Evolutionary conservation across 2,797 vertebrate genomes (phyloP).

Genomic region (Cossypha caffra): DNA sequence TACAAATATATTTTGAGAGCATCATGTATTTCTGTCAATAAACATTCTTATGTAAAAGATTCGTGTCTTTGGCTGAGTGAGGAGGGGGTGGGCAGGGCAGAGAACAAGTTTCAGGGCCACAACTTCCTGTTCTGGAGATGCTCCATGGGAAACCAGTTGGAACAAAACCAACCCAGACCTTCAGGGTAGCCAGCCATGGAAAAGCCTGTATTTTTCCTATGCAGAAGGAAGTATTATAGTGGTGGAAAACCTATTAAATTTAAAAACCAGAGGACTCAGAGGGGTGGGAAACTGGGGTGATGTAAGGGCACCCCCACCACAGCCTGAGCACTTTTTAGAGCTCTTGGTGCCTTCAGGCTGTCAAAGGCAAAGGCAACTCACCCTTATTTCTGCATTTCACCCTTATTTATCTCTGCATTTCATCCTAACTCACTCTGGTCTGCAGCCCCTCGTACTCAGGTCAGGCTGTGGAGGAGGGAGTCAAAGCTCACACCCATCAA

Average conservation of each 20-base stretch:
- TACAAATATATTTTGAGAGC: constrained; percentile 83
- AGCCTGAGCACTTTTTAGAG: background rate
- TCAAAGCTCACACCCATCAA: rapidly evolving
- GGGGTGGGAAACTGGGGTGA: background rate
- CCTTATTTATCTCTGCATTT: background rate
- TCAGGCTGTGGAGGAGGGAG: background rate
- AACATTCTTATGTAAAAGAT: constrained; percentile 69
- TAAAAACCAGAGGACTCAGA: background rate
- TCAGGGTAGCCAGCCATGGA: background rate
- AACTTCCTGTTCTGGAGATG: background rate
- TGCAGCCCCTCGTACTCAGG: rapidly evolving
- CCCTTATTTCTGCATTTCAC: background rate
- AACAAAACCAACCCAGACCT: background rate
- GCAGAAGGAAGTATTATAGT: rapidly evolving
- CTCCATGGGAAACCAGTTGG: background rate
- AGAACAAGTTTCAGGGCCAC: background rate
- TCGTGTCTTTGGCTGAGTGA: background rate
- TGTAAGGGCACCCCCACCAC: background rate
- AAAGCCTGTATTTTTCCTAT: background rate
- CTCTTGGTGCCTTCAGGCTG: background rate
- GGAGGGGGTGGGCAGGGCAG: background rate
- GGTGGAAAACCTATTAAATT: background rate
- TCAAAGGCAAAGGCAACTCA: background rate
- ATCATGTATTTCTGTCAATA: constrained; percentile 79
- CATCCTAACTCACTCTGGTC: background rate